A percentile compares a stretch with the other conserved stretches of the same genome.
phyloP scores from a whole-genome alignment of 2,888 invertebrate genomes.

The Drosophila infuscata region DNA sequence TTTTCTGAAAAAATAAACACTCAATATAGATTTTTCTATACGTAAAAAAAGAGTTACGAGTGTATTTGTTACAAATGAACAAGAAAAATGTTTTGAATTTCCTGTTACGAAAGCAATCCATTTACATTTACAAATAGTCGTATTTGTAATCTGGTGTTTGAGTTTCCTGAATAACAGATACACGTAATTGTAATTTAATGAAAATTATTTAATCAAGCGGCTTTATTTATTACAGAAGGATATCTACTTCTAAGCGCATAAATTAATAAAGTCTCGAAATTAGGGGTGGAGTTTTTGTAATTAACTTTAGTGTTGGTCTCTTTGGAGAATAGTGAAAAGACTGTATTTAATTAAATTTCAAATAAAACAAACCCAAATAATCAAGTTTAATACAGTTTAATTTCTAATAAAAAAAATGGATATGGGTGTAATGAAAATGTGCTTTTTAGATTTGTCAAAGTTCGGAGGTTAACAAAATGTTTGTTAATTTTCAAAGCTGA shows the following conservation, averaged over 20 bases:
- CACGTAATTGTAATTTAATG: constrained; percentile 19
- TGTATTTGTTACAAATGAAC: constrained; percentile 7
- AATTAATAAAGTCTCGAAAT: background rate
- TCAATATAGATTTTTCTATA: background rate
- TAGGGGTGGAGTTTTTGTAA: background rate
- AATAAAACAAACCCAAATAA: background rate
- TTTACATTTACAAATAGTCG: background rate
- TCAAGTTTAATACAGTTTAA: background rate
- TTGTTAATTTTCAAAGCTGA: background rate
- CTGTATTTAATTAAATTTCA: background rate
- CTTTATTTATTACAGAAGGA: background rate
- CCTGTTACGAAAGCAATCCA: constrained; percentile 30
- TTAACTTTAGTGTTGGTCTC: background rate
- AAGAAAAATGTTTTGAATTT: constrained; percentile 43
- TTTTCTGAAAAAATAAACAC: background rate
- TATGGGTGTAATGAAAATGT: background rate
- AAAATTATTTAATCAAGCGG: background rate
- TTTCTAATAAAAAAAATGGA: background rate
- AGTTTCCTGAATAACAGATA: background rate
- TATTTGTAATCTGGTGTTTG: background rate
- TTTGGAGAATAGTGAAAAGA: background rate
- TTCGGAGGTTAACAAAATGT: background rate
- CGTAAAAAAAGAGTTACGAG: background rate
- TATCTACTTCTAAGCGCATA: background rate
- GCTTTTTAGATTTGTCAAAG: background rate